phyloP scores from a whole-genome alignment of 1,140 invertebrate genomes.

The Philotrypesis tridentata region DNA sequence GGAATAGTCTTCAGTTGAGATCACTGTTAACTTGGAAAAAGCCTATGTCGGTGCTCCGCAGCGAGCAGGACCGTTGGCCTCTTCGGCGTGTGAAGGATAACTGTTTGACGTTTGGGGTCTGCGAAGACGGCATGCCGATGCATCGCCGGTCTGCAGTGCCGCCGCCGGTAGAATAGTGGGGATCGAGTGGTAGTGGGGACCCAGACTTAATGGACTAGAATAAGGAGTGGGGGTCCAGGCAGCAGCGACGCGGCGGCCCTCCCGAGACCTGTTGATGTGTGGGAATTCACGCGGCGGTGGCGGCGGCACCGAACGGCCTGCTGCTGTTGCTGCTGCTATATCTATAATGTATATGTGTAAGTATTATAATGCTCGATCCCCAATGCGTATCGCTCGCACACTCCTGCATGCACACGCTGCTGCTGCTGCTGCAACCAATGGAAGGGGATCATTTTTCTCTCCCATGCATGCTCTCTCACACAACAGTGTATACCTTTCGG shows the following conservation, averaged over 20 bases:
- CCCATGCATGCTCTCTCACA: not conserved
- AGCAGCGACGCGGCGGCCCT: slow-evolving; percentile 52
- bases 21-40: not conserved
- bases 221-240: slow-evolving; percentile 57
- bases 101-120: slow-evolving; percentile 75
- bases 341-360: too few species aligned
- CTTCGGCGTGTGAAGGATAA: slow-evolving; percentile 66
- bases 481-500: not conserved
- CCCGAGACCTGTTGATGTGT: slow-evolving; percentile 73
- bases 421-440: slow-evolving; percentile 8
- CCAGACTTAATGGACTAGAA: not conserved
- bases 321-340: not conserved
- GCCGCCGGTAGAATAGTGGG: not conserved
- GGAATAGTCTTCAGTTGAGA: not conserved
- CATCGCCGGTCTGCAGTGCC: slow-evolving; percentile 48
- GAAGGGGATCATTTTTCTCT: not conserved
- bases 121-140: slow-evolving; percentile 72
- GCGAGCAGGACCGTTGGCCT: slow-evolving; percentile 47
- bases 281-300: slow-evolving; percentile 72
- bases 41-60: not conserved
- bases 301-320: slow-evolving; percentile 38
- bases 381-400: not conserved
- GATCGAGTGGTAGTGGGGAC: slow-evolving; percentile 56
- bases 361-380: not conserved
- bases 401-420: slow-evolving; percentile 37